Conservation (phyloP, 2,888 invertebrate genomes). For the Creontiades dilutus region DNA sequence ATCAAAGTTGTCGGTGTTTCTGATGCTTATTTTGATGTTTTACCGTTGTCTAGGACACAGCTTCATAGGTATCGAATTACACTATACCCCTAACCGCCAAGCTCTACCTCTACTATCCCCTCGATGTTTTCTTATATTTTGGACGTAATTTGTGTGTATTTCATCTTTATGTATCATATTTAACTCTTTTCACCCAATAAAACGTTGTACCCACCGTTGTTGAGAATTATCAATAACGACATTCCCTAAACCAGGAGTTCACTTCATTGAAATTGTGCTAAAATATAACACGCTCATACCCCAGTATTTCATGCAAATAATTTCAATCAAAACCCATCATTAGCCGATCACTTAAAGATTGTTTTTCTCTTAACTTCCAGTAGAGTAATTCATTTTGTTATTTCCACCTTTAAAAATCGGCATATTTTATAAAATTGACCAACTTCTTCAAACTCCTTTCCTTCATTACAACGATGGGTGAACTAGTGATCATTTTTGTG, state of each 20-base stretch:
- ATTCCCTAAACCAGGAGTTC: neutral
- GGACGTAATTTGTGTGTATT: conserved; percentile 6
- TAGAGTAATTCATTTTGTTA: no score
- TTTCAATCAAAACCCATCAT: no score
- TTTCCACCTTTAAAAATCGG: no score
- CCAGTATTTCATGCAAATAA: no score
- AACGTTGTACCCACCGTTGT: neutral
- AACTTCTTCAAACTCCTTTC: no score
- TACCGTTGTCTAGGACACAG: conserved; percentile 32
- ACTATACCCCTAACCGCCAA: conserved; percentile 16
- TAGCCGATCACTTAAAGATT: no score
- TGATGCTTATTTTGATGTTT: conserved; percentile 20
- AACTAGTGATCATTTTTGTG: neutral
- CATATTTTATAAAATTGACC: no score
- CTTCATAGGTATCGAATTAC: conserved; percentile 42
- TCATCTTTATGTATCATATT: conserved; percentile 18
- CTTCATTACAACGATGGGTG: no score
- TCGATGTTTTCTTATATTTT: conserved; percentile 27
- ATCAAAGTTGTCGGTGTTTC: neutral
- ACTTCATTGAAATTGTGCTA: no score
- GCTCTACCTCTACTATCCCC: conserved; percentile 23
- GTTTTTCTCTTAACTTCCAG: no score
- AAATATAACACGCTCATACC: no score
- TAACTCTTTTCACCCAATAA: neutral
- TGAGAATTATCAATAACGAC: neutral